These are phyloP conservation scores for Paratilapia polleni DNA, from an alignment of 2,113 vertebrate genomes.

Conservation along the genomic window DNA sequence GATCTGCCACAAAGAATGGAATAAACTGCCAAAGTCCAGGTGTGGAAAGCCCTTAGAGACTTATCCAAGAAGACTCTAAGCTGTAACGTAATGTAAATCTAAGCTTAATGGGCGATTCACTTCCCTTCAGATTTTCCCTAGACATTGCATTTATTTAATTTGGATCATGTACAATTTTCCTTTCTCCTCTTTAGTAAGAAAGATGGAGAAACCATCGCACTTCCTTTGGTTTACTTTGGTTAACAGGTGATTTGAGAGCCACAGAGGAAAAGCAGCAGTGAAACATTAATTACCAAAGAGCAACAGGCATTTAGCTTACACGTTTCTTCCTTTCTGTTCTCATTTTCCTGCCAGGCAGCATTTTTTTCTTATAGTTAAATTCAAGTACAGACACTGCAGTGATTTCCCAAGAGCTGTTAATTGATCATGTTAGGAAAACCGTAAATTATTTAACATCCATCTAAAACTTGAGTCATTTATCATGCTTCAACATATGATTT, in stretches of 20 bases:
- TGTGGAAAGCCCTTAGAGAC: not conserved
- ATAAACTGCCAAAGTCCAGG: slow-evolving; percentile 8
- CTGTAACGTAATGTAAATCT: not conserved
- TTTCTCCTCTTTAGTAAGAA: slow-evolving; percentile 69
- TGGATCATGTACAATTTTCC: slow-evolving; percentile 71
- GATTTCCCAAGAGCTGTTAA: slow-evolving; percentile 33
- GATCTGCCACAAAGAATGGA: not conserved
- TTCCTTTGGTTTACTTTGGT: not conserved
- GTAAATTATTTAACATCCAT: slow-evolving; percentile 36
- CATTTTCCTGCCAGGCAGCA: not conserved
- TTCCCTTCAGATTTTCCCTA: slow-evolving; percentile 4
- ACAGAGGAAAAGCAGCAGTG: slow-evolving; percentile 1
- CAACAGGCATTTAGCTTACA: slow-evolving; percentile 8
- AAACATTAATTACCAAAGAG: slow-evolving; percentile 32
- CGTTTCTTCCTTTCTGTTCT: slow-evolving; percentile 11
- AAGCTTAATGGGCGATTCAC: not conserved
- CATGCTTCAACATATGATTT: slow-evolving; percentile 14
- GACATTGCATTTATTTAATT: slow-evolving; percentile 36
- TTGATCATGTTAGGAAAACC: slow-evolving; percentile 48
- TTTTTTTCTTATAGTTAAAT: not conserved
- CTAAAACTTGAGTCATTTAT: slow-evolving; percentile 29
- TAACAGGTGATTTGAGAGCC: slow-evolving; percentile 47
- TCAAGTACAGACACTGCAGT: slow-evolving; percentile 29
- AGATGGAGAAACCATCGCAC: slow-evolving; percentile 79
- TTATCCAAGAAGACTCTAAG: not conserved